Conservation (phyloP, 2,113 vertebrate genomes). For the Falco punctatus region DNA sequence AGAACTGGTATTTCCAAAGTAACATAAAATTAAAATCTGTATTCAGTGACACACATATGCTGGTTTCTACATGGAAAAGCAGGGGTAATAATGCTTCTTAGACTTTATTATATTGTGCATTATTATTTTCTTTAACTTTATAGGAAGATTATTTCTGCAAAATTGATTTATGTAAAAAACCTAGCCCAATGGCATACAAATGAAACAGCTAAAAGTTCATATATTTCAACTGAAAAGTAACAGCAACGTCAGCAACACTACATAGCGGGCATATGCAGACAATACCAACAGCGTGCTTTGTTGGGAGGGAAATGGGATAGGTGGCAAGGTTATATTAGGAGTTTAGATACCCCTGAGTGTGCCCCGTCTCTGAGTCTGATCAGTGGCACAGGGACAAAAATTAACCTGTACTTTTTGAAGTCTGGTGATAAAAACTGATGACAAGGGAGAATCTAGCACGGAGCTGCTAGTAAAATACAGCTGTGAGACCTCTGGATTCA, state of each 20-base stretch:
- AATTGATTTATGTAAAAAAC: neutral
- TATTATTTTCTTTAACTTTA: neutral
- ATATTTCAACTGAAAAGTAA: neutral
- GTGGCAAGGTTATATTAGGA: fast-evolving
- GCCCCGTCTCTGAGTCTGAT: neutral
- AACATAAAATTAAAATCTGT: neutral
- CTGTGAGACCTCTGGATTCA: neutral
- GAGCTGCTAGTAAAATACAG: neutral
- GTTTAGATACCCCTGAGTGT: neutral
- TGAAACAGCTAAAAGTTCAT: neutral
- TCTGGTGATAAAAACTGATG: neutral
- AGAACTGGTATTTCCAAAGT: neutral
- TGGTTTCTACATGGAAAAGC: neutral
- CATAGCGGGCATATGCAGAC: fast-evolving
- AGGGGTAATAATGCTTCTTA: neutral
- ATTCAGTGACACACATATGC: fast-evolving
- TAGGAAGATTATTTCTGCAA: neutral
- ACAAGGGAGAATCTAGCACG: neutral
- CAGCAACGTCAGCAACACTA: neutral
- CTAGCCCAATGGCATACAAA: neutral
- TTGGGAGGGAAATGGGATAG: neutral
- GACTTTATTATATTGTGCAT: neutral
- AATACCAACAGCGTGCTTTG: neutral
- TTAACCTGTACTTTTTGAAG: neutral
- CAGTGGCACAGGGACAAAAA: neutral